Conservation (phyloP, 2,888 invertebrate genomes). For the Diarsia dahlii region DNA sequence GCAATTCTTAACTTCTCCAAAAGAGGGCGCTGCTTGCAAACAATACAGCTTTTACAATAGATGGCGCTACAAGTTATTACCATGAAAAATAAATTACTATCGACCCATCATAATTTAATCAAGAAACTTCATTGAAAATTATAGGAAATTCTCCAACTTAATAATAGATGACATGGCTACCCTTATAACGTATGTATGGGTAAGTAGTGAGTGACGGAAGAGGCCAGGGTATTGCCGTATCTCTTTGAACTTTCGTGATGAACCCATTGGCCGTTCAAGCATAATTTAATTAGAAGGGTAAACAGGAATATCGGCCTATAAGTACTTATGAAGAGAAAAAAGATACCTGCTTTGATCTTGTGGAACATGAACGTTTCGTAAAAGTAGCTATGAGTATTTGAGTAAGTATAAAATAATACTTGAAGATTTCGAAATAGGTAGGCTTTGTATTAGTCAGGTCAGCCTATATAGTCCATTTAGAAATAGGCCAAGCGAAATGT, state of each 20-base stretch:
- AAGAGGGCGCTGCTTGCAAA: slow-evolving; percentile 30
- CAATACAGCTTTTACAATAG: background rate
- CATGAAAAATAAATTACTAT: slow-evolving; percentile 43
- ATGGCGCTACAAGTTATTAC: slow-evolving; percentile 14
- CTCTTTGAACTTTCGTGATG: slow-evolving; percentile 27
- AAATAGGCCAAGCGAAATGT: background rate
- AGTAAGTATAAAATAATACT: background rate
- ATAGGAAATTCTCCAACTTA: slow-evolving; percentile 18
- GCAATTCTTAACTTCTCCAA: background rate
- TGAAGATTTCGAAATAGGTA: background rate
- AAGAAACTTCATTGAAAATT: slow-evolving; percentile 21
- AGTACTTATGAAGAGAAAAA: background rate
- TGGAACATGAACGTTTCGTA: background rate
- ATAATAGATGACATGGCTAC: slow-evolving; percentile 30
- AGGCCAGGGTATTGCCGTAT: background rate
- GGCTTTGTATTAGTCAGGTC: background rate
- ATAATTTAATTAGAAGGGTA: slow-evolving; percentile 34
- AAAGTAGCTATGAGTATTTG: background rate
- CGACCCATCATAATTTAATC: slow-evolving; percentile 35
- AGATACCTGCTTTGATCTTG: background rate
- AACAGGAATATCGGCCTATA: slow-evolving; percentile 13
- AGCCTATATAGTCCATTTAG: background rate
- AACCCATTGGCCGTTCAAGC: slow-evolving; percentile 36
- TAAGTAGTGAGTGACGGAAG: slow-evolving; percentile 7
- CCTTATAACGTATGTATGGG: slow-evolving; percentile 15